Evolutionary conservation across 2,888 invertebrate species (phyloP), one percentile per base, ranked within the genome.

Genomic region (Hoplodrina blanda): DNA sequence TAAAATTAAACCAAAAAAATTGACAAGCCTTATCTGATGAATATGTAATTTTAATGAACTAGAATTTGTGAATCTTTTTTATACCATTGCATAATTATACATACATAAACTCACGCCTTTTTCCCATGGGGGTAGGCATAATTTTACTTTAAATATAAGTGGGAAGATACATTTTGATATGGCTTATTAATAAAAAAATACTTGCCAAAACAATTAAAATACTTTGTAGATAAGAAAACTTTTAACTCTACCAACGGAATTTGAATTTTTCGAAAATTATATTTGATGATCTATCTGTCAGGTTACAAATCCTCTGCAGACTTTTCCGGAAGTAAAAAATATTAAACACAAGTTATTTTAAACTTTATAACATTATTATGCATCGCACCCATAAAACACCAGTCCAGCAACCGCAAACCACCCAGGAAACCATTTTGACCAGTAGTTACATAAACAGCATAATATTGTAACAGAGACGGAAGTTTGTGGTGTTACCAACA

Each of bases 381-480:
- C n/a, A 59, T 20, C 8, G n/a, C 5, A 8, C n/a, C n/a, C 44
- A 66, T 80, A 62, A 80, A 75, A 69, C 33, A 56, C 37, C 17
- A 37, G 30, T 46, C 4, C n/a, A 25, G 17, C 1, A 62, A 64
- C 81, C 66, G 4, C 67, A 44, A 71, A 64, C 46, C 19, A 66
- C 63, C 65, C 73, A 69, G 79, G 81, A 73, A 73, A 66, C 81
- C 60, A 66, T 50, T 25, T 30, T 52, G 53, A 65, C 73, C 68
- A 61, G 50, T 11, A 53, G 50, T 61, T 46, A 49, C 63, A 55
- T 78, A 80, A 76, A 78, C 56, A 71, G 19, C 55, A 60, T 46
- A 59, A 76, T 69, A 46, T 54, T 63, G 56, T 76, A 80, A 41
- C 72, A 71, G 59, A 67, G 67, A 60, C 77, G 78, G 81, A 78